These are phyloP conservation scores for Gasterosteus aculeatus DNA, from an alignment of 2,113 vertebrate genomes.

Conservation along the genomic window DNA sequence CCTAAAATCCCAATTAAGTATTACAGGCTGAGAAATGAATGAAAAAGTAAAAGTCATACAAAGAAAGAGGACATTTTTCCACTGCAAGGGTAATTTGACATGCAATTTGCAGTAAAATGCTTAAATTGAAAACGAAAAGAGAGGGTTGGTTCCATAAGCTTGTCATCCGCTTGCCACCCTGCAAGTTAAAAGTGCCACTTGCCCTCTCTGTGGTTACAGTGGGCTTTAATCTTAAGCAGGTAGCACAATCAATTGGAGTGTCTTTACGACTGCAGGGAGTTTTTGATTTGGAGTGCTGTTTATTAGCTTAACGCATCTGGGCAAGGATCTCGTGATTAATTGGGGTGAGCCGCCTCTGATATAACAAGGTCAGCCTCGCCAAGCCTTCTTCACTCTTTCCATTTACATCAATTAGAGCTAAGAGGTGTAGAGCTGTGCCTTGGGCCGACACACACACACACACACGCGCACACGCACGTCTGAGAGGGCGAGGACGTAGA, in stretches of 20 bases:
- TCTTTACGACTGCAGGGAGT: conserved; percentile 70
- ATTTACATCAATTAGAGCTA: conserved; percentile 93
- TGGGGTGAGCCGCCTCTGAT: conserved; percentile 87
- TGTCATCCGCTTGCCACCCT: conserved; percentile 45
- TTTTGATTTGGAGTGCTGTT: conserved; percentile 79
- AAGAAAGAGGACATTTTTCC: conserved; percentile 74
- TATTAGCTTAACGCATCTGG: conserved; percentile 90
- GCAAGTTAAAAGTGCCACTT: conserved; percentile 62
- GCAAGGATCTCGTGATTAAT: conserved; percentile 91
- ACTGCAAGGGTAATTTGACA: conserved; percentile 75
- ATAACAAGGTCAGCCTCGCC: conserved; percentile 90
- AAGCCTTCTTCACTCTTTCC: conserved; percentile 87
- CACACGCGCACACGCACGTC: conserved; percentile 15
- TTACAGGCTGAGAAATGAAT: conserved; percentile 61
- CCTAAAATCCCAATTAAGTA: conserved; percentile 72
- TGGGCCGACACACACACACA: conserved; percentile 37
- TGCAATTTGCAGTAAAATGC: conserved; percentile 71
- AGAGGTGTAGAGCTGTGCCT: conserved; percentile 53
- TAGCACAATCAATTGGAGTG: conserved; percentile 69
- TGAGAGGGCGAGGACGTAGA: conserved; percentile 32
- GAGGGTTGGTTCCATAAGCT: conserved; percentile 13
- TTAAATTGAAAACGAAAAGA: conserved; percentile 44
- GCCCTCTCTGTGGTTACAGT: conserved; percentile 52
- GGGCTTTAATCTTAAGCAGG: conserved; percentile 73
- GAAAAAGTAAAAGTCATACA: conserved; percentile 72